Percentiles rank a stretch among this genome's conserved stretches.
Evolutionary conservation across 2,888 invertebrate genomes (phyloP).

Genomic region (Leptodirus hochenwartii): DNA sequence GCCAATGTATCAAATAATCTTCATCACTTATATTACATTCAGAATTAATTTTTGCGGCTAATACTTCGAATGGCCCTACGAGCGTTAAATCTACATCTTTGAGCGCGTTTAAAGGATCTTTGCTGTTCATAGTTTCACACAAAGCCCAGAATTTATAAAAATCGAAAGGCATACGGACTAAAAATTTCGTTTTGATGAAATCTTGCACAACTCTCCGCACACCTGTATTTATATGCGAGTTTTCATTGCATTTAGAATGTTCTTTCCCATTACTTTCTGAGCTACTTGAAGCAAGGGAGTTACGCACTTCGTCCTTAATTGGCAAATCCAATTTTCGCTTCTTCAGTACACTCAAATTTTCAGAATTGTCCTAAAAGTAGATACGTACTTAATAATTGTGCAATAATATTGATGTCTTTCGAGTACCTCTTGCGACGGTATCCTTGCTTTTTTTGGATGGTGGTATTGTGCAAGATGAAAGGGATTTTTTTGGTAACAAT

Average conservation of each 20-base stretch:
- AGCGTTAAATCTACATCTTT: slow-evolving; percentile 47
- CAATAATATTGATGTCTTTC: slow-evolving; percentile 4
- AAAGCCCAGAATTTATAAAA: slow-evolving; percentile 75
- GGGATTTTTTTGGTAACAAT: slow-evolving; percentile 70
- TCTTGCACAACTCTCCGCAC: too few species aligned
- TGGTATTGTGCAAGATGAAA: slow-evolving; percentile 54
- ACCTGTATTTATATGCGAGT: slow-evolving; percentile 20
- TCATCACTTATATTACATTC: slow-evolving; percentile 33
- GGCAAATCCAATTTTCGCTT: background rate
- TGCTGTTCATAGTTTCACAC: slow-evolving; percentile 35
- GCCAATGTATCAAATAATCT: slow-evolving; percentile 64
- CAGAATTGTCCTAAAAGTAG: background rate
- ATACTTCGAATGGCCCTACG: slow-evolving; percentile 78
- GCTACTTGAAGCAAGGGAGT: too few species aligned
- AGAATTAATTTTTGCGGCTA: slow-evolving; percentile 47
- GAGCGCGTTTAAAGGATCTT: slow-evolving; percentile 42
- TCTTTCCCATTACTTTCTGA: slow-evolving; percentile 4
- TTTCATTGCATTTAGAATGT: slow-evolving; percentile 11
- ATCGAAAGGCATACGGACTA: slow-evolving; percentile 77
- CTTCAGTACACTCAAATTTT: slow-evolving; percentile 8
- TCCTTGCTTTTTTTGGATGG: slow-evolving; percentile 39
- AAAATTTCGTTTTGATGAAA: slow-evolving; percentile 54
- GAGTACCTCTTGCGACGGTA: background rate
- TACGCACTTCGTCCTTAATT: slow-evolving; percentile 1
- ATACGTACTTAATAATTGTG: slow-evolving; percentile 5